Conservation (phyloP, 2,888 invertebrate species). For the Drosophila kanekoi region DNA sequence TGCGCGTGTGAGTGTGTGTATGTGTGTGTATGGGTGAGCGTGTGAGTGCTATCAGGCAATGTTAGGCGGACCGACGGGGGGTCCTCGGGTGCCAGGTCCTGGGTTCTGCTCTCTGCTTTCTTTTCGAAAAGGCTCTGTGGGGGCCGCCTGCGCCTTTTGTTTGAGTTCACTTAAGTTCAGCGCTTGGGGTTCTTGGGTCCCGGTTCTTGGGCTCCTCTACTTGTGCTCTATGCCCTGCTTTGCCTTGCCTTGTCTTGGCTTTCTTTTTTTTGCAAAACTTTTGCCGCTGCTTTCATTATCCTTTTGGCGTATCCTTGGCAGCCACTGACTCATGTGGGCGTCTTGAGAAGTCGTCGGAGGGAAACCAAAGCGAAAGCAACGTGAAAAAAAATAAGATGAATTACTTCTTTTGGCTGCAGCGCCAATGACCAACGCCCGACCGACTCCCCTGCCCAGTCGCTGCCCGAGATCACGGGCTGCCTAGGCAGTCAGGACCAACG, state of each 20-base stretch:
- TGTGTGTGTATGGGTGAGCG: conserved; percentile 12
- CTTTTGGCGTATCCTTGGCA: conserved; percentile 78
- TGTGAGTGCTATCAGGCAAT: conserved; percentile 59
- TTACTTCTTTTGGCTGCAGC: conserved; percentile 81
- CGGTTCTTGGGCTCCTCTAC: conserved; percentile 32
- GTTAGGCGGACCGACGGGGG: conserved; percentile 35
- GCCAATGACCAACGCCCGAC: conserved; percentile 73
- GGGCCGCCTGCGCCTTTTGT: conserved; percentile 75
- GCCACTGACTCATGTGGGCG: conserved; percentile 79
- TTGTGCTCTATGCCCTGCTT: conserved; percentile 36
- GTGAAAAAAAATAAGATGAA: conserved; percentile 78
- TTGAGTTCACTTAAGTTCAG: conserved; percentile 82
- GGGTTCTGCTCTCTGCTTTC: conserved; percentile 43
- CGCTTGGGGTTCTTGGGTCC: conserved; percentile 71
- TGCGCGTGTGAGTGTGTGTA: conserved; percentile 8
- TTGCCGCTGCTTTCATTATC: conserved; percentile 77
- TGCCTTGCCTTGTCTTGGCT: background rate
- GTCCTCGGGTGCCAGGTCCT: conserved; percentile 44
- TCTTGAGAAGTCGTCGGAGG: conserved; percentile 62
- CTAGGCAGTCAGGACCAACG: conserved; percentile 40
- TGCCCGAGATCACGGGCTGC: background rate
- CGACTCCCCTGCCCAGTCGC: background rate
- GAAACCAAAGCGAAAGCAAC: conserved; percentile 42
- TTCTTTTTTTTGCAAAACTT: conserved; percentile 57
- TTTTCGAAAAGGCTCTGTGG: conserved; percentile 54